Base-by-base conservation (phyloP, 2,797 vertebrate genomes). In the Helicolenus hilgendorfi region DNA sequence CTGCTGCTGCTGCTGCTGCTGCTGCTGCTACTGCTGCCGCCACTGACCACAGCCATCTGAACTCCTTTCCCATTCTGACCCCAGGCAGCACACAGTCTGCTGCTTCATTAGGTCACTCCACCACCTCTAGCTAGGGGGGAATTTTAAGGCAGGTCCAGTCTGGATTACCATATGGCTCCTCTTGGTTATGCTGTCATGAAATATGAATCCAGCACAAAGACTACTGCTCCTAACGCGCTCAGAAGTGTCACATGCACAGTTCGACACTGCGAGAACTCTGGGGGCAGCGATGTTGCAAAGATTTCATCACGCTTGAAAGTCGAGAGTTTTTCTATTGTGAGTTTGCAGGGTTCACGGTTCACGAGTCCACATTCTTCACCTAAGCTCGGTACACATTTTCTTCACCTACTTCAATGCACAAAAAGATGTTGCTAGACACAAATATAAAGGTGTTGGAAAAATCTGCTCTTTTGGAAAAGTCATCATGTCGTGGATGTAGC, bases 151-250 rank as follows among this genome's bases (percentile, higher is more conserved):
- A 92, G 88, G 95, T 94, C 92, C 94, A 74, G 83, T 84, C 92
- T 94, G 92, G 80, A 89, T 94, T 92, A 92, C 93, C 96, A 96
- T 96, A 96, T 96, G 95, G 94, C 90, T 83, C 67, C 88, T 91
- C 87, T 88, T 85, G 90, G 93, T 88, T 79, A 56, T 67, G 85
- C 92, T 92, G 91, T 94, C 93, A 90, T 92, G 79, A 95, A 94
- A 96, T 92, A 94, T 94, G 86, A 95, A 94, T 95, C 92, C 81
- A 73, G 82, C 81, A 83, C 90, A 91, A 83, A 84, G 88, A 70
- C 59, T 27, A n/a, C 53, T 24, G 81, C 86, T 81, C 69, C 77
- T 79, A 76, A 91, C 35, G 11, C 31, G 24, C 84, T 89, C 81
- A 83, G 79, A 92, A 81, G 89, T 91, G 87, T 85, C 88, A 84